phyloP scores from a whole-genome alignment of 2,113 vertebrate genomes.

The Epinephelus fuscoguttatus region DNA sequence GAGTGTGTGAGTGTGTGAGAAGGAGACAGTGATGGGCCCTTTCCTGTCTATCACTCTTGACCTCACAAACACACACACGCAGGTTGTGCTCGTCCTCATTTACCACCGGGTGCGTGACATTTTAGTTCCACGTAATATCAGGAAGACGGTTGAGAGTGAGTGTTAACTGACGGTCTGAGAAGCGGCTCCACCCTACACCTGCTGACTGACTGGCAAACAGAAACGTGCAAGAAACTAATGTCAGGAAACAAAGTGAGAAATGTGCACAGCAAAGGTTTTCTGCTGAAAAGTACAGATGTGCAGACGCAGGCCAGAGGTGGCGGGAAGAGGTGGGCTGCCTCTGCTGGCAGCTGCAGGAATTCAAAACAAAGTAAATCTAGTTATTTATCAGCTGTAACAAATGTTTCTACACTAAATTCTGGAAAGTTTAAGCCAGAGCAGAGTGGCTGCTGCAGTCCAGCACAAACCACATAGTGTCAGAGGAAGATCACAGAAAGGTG shows the following conservation, averaged over 20 bases:
- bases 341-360: neutral
- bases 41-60: conserved; percentile 27
- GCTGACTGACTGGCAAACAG: conserved; percentile 35
- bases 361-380: neutral
- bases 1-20: conserved; percentile 33
- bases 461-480: neutral
- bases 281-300: conserved; percentile 2
- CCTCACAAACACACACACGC: neutral
- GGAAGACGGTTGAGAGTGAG: conserved; percentile 70
- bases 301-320: conserved; percentile 18
- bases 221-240: conserved; percentile 16
- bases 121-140: conserved; percentile 79
- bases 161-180: conserved; percentile 60
- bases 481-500: neutral
- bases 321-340: neutral
- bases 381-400: too few relatives aligned
- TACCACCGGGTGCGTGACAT: conserved; percentile 26
- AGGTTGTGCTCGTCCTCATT: neutral
- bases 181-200: conserved; percentile 69
- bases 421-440: neutral
- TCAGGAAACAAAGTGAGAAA: conserved; percentile 23
- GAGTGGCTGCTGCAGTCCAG: too few relatives aligned
- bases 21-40: neutral
- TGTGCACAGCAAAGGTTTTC: neutral
- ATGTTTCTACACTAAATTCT: neutral